phyloP scores from a whole-genome alignment of 2,113 vertebrate species.

The Mesoclemmys tuberculata region DNA sequence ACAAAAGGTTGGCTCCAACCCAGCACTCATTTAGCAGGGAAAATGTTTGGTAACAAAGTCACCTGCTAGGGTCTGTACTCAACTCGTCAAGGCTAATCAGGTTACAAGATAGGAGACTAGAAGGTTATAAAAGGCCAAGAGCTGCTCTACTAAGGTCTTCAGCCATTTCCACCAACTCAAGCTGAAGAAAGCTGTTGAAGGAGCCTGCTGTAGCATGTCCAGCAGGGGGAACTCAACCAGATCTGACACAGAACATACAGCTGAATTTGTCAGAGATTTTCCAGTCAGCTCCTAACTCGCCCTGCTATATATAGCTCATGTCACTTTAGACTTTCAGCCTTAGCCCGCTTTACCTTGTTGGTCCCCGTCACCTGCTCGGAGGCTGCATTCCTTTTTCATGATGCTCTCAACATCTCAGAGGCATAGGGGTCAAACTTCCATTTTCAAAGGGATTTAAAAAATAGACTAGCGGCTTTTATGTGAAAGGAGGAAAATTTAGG shows the following conservation, averaged over 20 bases:
- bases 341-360: not conserved
- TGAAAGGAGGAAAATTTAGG: not conserved
- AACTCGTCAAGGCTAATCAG: too few species aligned
- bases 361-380: not conserved
- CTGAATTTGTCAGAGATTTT: not conserved
- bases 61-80: too few species aligned
- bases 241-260: not conserved
- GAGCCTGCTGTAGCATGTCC: not conserved
- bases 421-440: not conserved
- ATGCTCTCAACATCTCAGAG: not conserved
- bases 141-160: too few species aligned
- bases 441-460: not conserved
- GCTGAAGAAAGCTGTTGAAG: not conserved
- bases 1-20: not conserved
- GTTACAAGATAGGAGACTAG: too few species aligned
- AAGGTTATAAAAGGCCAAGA: too few species aligned
- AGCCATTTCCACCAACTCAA: not conserved
- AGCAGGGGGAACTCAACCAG: not conserved
- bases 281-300: not conserved
- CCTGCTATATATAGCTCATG: not conserved
- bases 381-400: not conserved
- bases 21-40: too few species aligned
- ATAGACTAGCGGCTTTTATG: not conserved
- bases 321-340: not conserved
- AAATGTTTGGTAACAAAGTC: too few species aligned